Base-by-base conservation (phyloP, 2,113 vertebrate species). In the Sinocyclocheilus rhinocerous region DNA sequence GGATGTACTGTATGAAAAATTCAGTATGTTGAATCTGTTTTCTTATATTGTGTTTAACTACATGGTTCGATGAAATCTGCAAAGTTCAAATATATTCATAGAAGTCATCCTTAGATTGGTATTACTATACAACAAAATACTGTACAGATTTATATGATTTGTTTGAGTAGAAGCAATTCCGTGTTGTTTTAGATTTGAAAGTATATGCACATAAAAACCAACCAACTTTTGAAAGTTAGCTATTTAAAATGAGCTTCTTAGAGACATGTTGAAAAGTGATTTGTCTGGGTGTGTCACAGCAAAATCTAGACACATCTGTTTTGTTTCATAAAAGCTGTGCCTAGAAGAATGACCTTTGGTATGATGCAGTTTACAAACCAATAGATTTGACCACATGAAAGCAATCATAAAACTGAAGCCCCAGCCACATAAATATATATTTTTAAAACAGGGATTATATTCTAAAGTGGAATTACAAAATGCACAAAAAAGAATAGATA, bases 241-340 rank as follows among this genome's bases (percentile, higher is more conserved):
- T 16, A 55, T 45, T 11, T n/a, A 59, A 24, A 84, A 65, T 22
- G 57, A 70, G 72, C 26, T 48, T 76, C 33, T 61, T 79, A 69
- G 24, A 57, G 33, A 69, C 78, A 83, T 59, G 33, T 26, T 89
- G 65, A 82, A 89, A 88, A 92, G 90, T 84, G 90, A 93, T 92
- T 91, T 88, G 89, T 87, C 84, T 87, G 94, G 93, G 94, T 94
- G 93, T 95, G 94, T 92, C 93, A 91, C 16, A 93, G 86, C 89
- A 89, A 90, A 93, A 93, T 88, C 63, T 50, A 84, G 78, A 81
- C 82, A 93, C 94, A 94, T 94, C 92, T 95, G 95, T 92, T 93
- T 90, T 88, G 85, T 80, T 92, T 91, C 59, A 88, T 90, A 79
- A 87, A 91, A 88, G 91, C 87, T 78, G 13, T 33, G 85, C 26